Conservation (phyloP, 2,888 invertebrate genomes). For the Luffia ferchaultella region DNA sequence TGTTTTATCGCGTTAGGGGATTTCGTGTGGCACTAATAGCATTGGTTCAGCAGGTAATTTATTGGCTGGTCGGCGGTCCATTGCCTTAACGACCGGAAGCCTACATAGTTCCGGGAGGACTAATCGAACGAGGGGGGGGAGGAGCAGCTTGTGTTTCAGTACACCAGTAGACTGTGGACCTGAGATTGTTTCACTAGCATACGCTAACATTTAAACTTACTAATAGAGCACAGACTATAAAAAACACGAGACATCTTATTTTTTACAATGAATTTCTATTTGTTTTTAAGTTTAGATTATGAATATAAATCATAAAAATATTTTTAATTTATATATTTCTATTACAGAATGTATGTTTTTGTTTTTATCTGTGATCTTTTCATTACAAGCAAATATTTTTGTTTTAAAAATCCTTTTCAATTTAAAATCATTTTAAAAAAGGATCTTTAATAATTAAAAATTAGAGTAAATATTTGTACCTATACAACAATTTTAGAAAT, state of each 20-base stretch:
- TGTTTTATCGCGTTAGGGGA: neutral
- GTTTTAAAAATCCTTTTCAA: no score
- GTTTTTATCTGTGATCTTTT: no score
- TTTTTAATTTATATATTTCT: no score
- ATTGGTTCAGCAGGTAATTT: constrained; percentile 34
- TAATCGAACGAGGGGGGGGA: constrained; percentile 16
- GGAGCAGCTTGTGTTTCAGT: neutral
- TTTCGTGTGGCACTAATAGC: constrained; percentile 6
- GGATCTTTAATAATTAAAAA: neutral
- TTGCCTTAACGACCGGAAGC: constrained; percentile 42
- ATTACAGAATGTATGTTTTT: no score
- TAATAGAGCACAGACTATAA: neutral
- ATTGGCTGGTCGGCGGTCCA: constrained; percentile 41
- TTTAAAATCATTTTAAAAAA: neutral
- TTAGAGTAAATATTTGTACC: neutral
- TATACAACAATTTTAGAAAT: neutral
- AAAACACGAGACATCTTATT: neutral
- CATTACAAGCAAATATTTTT: no score
- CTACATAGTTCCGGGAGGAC: constrained; percentile 44
- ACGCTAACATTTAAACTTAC: neutral
- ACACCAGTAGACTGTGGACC: neutral
- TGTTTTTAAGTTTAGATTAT: neutral
- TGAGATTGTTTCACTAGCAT: neutral
- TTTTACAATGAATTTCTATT: neutral
- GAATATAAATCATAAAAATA: neutral